Evolutionary conservation across 1,140 invertebrate genomes (phyloP).

Genomic region (Nasonia longicornis): DNA sequence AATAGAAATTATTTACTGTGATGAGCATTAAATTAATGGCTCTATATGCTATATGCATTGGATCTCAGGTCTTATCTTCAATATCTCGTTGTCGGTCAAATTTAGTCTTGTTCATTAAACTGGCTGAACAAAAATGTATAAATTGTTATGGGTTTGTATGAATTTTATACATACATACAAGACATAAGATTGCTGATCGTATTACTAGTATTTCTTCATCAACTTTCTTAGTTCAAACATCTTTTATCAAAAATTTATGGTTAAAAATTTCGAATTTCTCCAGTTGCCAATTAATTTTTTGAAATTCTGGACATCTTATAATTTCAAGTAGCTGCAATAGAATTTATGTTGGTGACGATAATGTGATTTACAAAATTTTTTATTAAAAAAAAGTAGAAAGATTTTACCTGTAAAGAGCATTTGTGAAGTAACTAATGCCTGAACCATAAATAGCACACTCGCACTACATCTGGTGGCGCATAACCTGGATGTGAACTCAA

Average conservation of each 20-base stretch:
- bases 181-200: not conserved
- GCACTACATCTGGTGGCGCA: conserved; percentile 91
- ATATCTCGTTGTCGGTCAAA: conserved; percentile 41
- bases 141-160: not conserved
- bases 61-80: conserved; percentile 52
- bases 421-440: conserved; percentile 82
- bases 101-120: conserved; percentile 44
- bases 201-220: conserved; percentile 40
- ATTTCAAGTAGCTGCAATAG: conserved; percentile 55
- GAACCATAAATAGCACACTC: conserved; percentile 91
- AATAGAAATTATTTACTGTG: conserved; percentile 32
- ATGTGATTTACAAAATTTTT: not conserved
- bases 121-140: conserved; percentile 27
- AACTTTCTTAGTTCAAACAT: conserved; percentile 51
- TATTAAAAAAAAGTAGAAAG: not conserved
- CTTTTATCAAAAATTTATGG: conserved; percentile 38
- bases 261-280: conserved; percentile 36
- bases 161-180: not conserved
- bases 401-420: conserved; percentile 62
- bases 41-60: too few species aligned
- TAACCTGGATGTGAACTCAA: conserved; percentile 62
- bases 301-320: conserved; percentile 47
- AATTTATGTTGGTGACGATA: conserved; percentile 11
- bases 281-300: conserved; percentile 27
- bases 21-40: conserved; percentile 53